phyloP scores from a whole-genome alignment of 1,140 invertebrate genomes.

The Drosophila paulistorum region DNA sequence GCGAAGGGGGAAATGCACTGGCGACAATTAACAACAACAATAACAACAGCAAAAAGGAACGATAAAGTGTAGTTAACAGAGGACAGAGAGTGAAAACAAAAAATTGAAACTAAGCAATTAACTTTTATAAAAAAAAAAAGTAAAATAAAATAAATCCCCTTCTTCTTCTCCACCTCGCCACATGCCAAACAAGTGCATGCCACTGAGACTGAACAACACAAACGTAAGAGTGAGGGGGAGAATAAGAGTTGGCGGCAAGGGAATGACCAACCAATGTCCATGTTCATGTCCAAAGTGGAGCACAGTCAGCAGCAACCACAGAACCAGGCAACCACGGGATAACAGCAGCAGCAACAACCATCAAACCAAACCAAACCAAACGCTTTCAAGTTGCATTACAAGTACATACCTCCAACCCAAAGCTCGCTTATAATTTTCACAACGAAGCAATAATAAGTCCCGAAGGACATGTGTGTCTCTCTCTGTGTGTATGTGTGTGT shows the following conservation, averaged over 20 bases:
- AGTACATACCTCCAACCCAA: neutral
- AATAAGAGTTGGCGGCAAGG: neutral
- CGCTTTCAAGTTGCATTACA: conserved; percentile 48
- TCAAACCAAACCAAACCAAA: conserved; percentile 35
- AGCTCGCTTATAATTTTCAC: conserved; percentile 37
- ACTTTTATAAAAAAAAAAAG: conserved; percentile 33
- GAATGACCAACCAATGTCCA: conserved; percentile 20
- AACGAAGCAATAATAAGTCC: conserved; percentile 45
- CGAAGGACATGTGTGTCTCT: conserved; percentile 30
- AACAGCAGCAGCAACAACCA: conserved; percentile 19
- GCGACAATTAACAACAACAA: conserved; percentile 11
- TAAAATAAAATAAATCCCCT: neutral
- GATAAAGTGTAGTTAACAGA: conserved; percentile 26
- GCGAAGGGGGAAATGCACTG: neutral
- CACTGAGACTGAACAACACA: neutral
- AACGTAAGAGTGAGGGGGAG: neutral
- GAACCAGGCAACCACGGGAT: conserved; percentile 27
- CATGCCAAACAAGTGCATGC: neutral
- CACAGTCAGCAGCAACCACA: conserved; percentile 15
- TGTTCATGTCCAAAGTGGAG: conserved; percentile 30
- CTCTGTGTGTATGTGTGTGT: conserved; percentile 12
- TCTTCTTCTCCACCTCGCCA: neutral
- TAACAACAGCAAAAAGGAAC: conserved; percentile 5
- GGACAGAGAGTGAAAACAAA: neutral
- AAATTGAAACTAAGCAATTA: conserved; percentile 49